phyloP scores from a whole-genome alignment of 2,797 vertebrate genomes.

The Morelia viridis region DNA sequence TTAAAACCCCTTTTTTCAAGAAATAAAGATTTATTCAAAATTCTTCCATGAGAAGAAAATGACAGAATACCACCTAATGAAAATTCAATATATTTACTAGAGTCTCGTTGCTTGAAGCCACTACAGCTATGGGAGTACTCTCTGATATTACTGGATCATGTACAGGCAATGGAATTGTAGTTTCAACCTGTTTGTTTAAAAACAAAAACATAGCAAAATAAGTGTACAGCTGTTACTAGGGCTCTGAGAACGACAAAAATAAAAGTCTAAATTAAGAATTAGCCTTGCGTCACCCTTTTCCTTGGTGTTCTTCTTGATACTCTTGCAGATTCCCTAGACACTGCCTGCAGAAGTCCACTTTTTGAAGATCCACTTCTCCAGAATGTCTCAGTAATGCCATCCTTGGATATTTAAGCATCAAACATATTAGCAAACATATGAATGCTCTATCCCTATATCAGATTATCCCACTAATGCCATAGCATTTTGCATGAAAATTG shows the following conservation, averaged over 20 bases:
- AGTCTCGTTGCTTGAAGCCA: slow-evolving; percentile 79
- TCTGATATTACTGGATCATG: slow-evolving; percentile 79
- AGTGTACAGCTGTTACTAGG: slow-evolving; percentile 66
- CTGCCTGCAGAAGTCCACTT: slow-evolving; percentile 79
- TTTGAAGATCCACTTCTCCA: slow-evolving; percentile 80
- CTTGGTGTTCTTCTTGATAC: slow-evolving; percentile 79
- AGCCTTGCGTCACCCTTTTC: slow-evolving; percentile 82
- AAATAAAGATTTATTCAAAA: slow-evolving; percentile 30
- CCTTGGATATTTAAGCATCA: slow-evolving; percentile 78
- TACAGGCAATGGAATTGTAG: slow-evolving; percentile 77
- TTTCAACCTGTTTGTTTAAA: slow-evolving; percentile 80
- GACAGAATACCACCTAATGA: slow-evolving; percentile 66
- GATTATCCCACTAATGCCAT: slow-evolving; percentile 53
- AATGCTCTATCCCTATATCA: slow-evolving; percentile 63
- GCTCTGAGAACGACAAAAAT: slow-evolving; percentile 59
- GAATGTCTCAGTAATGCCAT: slow-evolving; percentile 75
- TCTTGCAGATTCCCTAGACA: slow-evolving; percentile 79
- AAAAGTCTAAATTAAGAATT: slow-evolving; percentile 66
- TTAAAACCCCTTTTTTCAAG: background rate
- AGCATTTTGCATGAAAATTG: slow-evolving; percentile 53
- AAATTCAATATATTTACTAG: slow-evolving; percentile 77
- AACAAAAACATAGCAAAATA: slow-evolving; percentile 73
- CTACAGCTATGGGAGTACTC: slow-evolving; percentile 77
- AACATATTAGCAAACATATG: slow-evolving; percentile 71
- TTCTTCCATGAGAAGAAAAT: slow-evolving; percentile 38